Evolutionary conservation across 2,888 invertebrate genomes (phyloP), one percentile per base, ranked within the genome.

Genomic region (Mythimna loreyi): DNA sequence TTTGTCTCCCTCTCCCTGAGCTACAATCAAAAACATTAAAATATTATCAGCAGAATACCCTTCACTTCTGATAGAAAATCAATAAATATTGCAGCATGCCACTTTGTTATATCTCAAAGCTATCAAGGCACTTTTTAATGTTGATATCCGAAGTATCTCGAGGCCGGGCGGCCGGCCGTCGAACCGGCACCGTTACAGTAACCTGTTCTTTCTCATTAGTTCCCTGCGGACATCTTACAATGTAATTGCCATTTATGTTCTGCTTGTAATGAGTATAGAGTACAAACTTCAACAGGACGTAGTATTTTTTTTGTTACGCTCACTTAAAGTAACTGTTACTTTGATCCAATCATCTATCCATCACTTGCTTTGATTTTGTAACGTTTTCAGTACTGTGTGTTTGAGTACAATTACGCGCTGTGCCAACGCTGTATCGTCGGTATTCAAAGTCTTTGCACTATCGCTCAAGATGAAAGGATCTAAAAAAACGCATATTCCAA

Each of bases 141-240:
- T 78, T 78, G 58, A 72, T 67, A 67, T 72, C 68, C 58, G 58
- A 76, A 74, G 78, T 70, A 68, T 72, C 77, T 67, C 72, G 79
- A 80, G 70, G 78, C 80, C 81, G 72, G 55, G 57, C 68, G 36
- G 72, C 78, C 87, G 87, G 86, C 76, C 88, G 82, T 85, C 86
- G 86, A 87, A 85, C 85, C 63, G 70, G 76, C 83, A 86, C 88
- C 88, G 88, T 88, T 89, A 88, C 76, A 60, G 72, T 80, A 86
- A 88, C 88, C 88, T 83, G 88, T 88, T 88, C 83, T 78, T 63
- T 74, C 70, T 77, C 83, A 83, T 85, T 80, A 85, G 77, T 69
- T 75, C 74, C 72, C 75, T 69, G 72, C 72, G 76, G 62, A 82
- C 68, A 73, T 83, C 79, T 79, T 72, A 71, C 69, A 75, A 78